A percentile compares a stretch with the other conserved stretches of the same genome.
Evolutionary conservation across 2,797 vertebrate species (phyloP).

Genomic region (Ibycter americanus): DNA sequence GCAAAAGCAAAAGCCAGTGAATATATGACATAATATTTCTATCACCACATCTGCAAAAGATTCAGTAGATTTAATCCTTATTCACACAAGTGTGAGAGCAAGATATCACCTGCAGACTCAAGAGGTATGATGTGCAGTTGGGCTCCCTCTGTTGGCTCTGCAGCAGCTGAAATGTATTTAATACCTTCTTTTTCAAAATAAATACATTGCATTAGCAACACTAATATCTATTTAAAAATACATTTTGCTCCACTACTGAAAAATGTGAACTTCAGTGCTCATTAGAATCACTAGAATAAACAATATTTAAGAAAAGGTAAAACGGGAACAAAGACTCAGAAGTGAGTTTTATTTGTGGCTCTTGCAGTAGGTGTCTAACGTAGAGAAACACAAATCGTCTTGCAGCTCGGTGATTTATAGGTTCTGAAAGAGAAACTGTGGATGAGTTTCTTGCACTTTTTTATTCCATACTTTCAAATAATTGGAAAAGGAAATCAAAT

Average conservation of each 20-base stretch:
- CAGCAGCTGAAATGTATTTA: neutral
- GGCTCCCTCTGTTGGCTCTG: constrained; percentile 67
- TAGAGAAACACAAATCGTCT: neutral
- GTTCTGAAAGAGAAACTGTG: neutral
- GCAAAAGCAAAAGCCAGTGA: neutral
- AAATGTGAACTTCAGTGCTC: neutral
- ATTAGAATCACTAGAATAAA: constrained; percentile 8
- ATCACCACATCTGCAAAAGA: neutral
- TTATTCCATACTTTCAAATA: neutral
- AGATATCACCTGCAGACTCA: neutral
- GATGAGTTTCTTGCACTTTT: neutral
- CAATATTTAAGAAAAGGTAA: neutral
- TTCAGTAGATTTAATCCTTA: neutral
- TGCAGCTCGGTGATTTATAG: neutral
- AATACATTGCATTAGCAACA: neutral
- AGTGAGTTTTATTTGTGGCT: neutral
- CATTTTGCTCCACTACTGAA: neutral
- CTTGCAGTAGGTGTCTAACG: neutral
- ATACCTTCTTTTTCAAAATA: neutral
- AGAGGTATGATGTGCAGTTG: neutral
- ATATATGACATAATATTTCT: neutral
- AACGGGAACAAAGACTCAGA: neutral
- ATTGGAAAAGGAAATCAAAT: neutral
- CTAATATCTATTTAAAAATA: neutral
- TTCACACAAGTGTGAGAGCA: neutral